These are phyloP conservation scores for Morpho helenor DNA, from an alignment of 2,888 invertebrate species.

Conservation along the genomic window DNA sequence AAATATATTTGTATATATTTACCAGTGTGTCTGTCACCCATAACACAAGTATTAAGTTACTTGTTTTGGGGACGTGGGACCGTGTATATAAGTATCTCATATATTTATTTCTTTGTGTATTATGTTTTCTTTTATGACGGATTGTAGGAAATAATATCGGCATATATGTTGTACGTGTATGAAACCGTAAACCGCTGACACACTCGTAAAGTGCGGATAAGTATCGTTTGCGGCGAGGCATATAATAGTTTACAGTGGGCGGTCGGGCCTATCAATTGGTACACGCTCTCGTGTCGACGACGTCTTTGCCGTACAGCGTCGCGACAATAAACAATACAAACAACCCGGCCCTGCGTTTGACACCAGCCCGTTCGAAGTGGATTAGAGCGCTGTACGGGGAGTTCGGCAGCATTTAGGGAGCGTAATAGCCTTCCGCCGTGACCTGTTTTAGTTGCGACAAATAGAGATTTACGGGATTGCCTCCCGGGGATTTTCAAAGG, in stretches of 20 bases:
- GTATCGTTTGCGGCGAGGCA: slow-evolving; percentile 42
- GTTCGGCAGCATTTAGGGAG: slow-evolving; percentile 76
- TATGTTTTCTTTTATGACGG: not conserved
- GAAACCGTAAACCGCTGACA: slow-evolving; percentile 2
- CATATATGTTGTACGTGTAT: not conserved
- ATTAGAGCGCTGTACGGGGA: slow-evolving; percentile 74
- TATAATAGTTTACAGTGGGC: slow-evolving; percentile 23
- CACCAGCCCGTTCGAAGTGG: slow-evolving; percentile 76
- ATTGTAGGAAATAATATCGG: not conserved
- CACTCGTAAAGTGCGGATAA: slow-evolving; percentile 38
- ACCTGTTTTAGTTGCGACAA: slow-evolving; percentile 78
- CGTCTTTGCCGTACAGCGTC: slow-evolving; percentile 69
- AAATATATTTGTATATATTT: too few species aligned
- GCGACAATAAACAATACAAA: slow-evolving; percentile 79
- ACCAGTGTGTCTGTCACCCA: too few species aligned
- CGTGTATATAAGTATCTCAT: too few species aligned
- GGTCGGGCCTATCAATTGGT: slow-evolving; percentile 57
- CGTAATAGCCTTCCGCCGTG: slow-evolving; percentile 77
- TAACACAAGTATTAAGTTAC: too few species aligned
- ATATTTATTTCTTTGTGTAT: too few species aligned
- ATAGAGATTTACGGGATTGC: slow-evolving; percentile 77
- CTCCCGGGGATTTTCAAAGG: slow-evolving; percentile 58
- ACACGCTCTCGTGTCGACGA: slow-evolving; percentile 51
- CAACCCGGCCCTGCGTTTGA: slow-evolving; percentile 76
- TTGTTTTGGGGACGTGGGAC: too few species aligned